Conservation (phyloP, 2,113 vertebrate genomes). For the Ammospiza nelsoni region DNA sequence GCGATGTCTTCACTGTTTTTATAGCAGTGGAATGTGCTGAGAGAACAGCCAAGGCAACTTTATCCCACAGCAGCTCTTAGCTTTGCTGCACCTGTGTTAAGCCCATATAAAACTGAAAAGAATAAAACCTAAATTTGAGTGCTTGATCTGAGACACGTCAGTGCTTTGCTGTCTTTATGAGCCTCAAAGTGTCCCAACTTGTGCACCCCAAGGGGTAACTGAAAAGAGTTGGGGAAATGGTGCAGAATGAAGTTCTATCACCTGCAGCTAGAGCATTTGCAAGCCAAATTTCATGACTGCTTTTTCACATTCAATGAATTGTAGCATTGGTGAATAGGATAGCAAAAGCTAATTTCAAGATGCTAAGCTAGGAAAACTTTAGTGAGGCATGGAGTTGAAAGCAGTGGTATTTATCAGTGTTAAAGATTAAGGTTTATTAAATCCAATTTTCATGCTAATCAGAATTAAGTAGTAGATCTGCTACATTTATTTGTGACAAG, state of each 20-base stretch:
- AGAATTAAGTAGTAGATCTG: not conserved
- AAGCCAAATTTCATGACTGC: not conserved
- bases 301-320: not conserved
- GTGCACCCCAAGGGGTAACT: not conserved
- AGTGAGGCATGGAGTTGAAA: not conserved
- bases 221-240: not conserved
- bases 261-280: not conserved
- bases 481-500: not conserved
- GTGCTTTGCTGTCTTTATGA: not conserved
- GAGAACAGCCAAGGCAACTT: not conserved
- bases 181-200: not conserved
- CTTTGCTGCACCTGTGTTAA: not conserved
- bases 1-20: not conserved
- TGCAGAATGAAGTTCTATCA: not conserved
- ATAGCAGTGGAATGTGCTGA: not conserved
- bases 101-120: not conserved
- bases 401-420: not conserved
- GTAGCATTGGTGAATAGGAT: not conserved
- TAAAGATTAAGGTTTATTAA: not conserved
- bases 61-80: not conserved
- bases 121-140: not conserved
- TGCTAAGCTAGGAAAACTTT: not conserved
- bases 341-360: not conserved
- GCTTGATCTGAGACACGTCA: not conserved
- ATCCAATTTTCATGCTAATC: not conserved